phyloP scores from a whole-genome alignment of 2,888 invertebrate genomes.

The Diarsia mendica region DNA sequence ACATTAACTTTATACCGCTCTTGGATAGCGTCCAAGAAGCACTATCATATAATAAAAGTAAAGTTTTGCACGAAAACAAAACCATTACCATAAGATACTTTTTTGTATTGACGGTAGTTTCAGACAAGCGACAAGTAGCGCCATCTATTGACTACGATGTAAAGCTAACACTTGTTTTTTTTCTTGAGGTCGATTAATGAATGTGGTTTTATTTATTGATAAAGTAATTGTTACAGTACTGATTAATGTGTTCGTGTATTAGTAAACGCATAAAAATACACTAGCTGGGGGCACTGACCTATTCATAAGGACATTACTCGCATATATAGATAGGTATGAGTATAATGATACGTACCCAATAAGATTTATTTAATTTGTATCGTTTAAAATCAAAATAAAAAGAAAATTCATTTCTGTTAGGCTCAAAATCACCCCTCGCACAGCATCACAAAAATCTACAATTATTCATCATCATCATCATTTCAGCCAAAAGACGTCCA shows the following conservation, averaged over 20 bases:
- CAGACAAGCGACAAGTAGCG: background rate
- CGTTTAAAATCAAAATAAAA: background rate
- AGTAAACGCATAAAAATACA: background rate
- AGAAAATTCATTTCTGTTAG: background rate
- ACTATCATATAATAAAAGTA: background rate
- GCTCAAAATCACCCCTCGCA: background rate
- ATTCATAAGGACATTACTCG: background rate
- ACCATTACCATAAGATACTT: background rate
- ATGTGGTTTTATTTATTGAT: conserved; percentile 2
- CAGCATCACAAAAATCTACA: background rate
- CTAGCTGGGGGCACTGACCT: background rate
- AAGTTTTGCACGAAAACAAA: conserved; percentile 6
- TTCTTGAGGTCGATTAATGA: background rate
- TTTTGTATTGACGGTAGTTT: background rate
- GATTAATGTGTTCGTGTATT: background rate
- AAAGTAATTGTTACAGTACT: background rate
- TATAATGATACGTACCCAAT: background rate
- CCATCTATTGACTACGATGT: conserved; percentile 36
- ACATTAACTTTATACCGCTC: background rate
- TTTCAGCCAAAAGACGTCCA: too few species aligned
- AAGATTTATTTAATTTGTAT: background rate
- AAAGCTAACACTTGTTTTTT: background rate
- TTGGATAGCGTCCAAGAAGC: background rate
- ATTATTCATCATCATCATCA: too few species aligned
- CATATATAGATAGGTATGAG: background rate